Evolutionary conservation across 2,113 vertebrate genomes (phyloP).

Genomic region (Gadus macrocephalus): DNA sequence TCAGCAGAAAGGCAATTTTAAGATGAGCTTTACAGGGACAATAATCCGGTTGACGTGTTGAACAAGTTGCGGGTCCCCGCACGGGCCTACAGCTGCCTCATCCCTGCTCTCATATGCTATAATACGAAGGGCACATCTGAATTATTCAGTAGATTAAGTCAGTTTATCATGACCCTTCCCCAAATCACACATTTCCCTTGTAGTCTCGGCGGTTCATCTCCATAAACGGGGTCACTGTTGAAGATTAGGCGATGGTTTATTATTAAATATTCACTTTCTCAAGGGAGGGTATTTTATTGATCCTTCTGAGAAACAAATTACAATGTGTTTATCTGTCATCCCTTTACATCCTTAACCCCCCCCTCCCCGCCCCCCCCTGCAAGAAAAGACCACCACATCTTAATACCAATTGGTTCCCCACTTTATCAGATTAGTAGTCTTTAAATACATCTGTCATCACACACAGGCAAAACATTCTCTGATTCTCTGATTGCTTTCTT

Average conservation of each 20-base stretch:
- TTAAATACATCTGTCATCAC: constrained; percentile 70
- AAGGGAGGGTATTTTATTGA: constrained; percentile 61
- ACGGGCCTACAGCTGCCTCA: constrained; percentile 41
- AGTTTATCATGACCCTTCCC: constrained; percentile 50
- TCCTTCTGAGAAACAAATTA: constrained; percentile 74
- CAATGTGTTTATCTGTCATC: constrained; percentile 74
- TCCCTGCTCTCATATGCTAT: constrained; percentile 35
- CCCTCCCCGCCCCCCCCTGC: constrained; percentile 43
- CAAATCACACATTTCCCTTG: constrained; percentile 35
- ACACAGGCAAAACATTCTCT: constrained; percentile 56
- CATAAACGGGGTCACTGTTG: constrained; percentile 78
- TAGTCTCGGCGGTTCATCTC: constrained; percentile 49
- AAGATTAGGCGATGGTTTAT: constrained; percentile 76
- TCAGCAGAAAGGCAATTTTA: constrained; percentile 14
- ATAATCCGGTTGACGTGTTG: constrained; percentile 40
- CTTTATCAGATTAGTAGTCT: constrained; percentile 78
- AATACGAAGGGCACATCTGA: constrained; percentile 56
- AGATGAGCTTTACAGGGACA: constrained; percentile 1
- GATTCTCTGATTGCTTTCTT: constrained; percentile 57
- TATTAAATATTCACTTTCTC: constrained; percentile 77
- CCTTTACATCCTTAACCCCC: constrained; percentile 27
- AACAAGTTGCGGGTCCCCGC: constrained; percentile 21
- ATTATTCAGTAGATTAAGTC: constrained; percentile 61
- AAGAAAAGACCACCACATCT: constrained; percentile 67
- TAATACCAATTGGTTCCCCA: constrained; percentile 59